Evolutionary conservation across 2,888 invertebrate genomes (phyloP).

Genomic region (Leptinotarsa juncta): DNA sequence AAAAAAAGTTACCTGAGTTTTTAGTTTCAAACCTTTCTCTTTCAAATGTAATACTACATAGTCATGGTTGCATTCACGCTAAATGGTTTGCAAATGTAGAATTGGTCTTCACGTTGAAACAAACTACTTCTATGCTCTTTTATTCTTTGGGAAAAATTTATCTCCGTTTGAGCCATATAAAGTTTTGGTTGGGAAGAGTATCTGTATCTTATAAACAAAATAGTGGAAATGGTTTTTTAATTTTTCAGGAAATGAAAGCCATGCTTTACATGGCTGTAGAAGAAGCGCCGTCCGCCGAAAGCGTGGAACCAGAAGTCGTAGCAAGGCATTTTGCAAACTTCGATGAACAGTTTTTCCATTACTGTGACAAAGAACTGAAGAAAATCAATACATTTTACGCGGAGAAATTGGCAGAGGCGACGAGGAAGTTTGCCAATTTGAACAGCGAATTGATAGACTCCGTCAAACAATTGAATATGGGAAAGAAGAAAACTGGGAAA

Average conservation of each 20-base stretch:
- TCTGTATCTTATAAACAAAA: no score
- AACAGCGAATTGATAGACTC: slow-evolving; percentile 76
- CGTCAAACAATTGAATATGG: slow-evolving; percentile 57
- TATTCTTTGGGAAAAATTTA: no score
- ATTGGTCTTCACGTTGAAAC: no score
- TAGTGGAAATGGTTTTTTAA: no score
- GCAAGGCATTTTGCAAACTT: slow-evolving; percentile 82
- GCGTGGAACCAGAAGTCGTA: slow-evolving; percentile 76
- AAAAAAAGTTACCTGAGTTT: no score
- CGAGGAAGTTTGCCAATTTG: slow-evolving; percentile 80
- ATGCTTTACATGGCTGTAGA: slow-evolving; percentile 85
- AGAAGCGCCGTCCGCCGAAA: slow-evolving; percentile 80
- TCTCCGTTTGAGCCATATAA: no score
- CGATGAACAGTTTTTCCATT: slow-evolving; percentile 87
- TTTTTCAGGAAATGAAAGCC: slow-evolving; percentile 81
- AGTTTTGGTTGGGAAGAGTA: no score
- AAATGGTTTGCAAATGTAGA: no score
- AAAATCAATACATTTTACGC: slow-evolving; percentile 92
- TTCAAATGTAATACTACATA: no score
- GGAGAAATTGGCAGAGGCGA: slow-evolving; percentile 90
- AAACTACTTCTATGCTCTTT: no score
- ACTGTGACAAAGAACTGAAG: slow-evolving; percentile 85
- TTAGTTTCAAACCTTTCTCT: no score
- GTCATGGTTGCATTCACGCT: no score
- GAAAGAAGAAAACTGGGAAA: slow-evolving; percentile 55